phyloP scores from a whole-genome alignment of 2,797 vertebrate species.

The Lacerta agilis region DNA sequence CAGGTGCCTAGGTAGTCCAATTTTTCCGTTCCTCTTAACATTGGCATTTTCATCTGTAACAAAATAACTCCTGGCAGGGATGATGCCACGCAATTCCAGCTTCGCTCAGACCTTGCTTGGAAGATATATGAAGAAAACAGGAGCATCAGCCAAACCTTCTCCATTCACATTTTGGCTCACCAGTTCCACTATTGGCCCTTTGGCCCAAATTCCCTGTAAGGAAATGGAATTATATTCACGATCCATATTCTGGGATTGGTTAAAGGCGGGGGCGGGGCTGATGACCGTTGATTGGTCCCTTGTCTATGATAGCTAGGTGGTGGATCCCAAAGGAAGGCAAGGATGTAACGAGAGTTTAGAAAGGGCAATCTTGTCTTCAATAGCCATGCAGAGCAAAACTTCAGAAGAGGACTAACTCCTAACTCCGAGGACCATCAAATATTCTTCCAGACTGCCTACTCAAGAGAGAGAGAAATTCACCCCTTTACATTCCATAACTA shows the following conservation, averaged over 20 bases:
- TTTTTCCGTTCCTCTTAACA: constrained; percentile 28
- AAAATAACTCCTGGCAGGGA: constrained; percentile 37
- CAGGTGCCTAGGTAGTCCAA: not conserved
- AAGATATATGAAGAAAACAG: not conserved
- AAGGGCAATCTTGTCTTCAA: constrained; percentile 9
- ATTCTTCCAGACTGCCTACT: not conserved
- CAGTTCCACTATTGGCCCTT: not conserved
- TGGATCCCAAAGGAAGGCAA: not conserved
- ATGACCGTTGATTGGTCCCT: constrained; percentile 11
- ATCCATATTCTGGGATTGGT: constrained; percentile 9
- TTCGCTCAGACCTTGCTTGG: not conserved
- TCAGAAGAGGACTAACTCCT: not conserved
- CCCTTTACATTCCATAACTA: not conserved
- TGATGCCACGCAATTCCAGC: not conserved
- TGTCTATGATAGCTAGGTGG: not conserved
- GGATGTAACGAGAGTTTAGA: not conserved
- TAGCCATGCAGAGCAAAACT: not conserved
- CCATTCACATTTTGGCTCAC: not conserved
- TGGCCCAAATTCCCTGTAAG: not conserved
- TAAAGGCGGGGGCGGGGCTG: not conserved
- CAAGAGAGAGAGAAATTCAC: constrained; percentile 17
- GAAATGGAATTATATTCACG: not conserved
- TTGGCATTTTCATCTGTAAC: constrained; percentile 49
- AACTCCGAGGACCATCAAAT: not conserved
- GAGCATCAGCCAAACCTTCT: not conserved